Conservation (phyloP, 2,113 vertebrate species). For the Xyliphius kryptos region DNA sequence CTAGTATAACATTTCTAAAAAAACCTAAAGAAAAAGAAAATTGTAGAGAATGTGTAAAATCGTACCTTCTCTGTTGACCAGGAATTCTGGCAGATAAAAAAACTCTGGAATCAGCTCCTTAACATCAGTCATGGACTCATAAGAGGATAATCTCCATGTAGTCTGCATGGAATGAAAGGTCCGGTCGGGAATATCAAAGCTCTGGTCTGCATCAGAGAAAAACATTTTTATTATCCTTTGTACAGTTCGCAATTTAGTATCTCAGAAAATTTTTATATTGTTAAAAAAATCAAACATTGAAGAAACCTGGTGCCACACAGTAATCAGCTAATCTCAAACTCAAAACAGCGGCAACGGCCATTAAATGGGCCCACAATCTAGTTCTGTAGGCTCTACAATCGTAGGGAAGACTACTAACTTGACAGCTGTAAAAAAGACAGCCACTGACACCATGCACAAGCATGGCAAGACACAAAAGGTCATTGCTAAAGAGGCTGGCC, state of each 20-base stretch:
- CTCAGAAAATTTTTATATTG: not conserved
- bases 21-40: not conserved
- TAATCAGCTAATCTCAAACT: too few species aligned
- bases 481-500: too few species aligned
- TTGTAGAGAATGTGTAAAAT: too few species aligned
- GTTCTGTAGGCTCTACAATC: too few species aligned
- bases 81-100: conserved; percentile 95
- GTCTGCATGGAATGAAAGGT: conserved; percentile 98
- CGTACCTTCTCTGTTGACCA: conserved; percentile 98
- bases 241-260: conserved; percentile 39
- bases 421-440: too few species aligned
- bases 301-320: too few species aligned
- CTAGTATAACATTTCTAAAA: not conserved
- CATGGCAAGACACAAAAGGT: too few species aligned
- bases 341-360: too few species aligned
- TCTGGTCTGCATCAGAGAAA: conserved; percentile 82
- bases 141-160: conserved; percentile 95
- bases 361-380: too few species aligned
- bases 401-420: too few species aligned
- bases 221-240: too few species aligned
- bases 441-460: too few species aligned
- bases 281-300: not conserved
- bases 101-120: conserved; percentile 98
- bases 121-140: conserved; percentile 98
- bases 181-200: conserved; percentile 98